Evolutionary conservation across 2,888 invertebrate genomes (phyloP).

Genomic region (Margaritifera margaritifera): DNA sequence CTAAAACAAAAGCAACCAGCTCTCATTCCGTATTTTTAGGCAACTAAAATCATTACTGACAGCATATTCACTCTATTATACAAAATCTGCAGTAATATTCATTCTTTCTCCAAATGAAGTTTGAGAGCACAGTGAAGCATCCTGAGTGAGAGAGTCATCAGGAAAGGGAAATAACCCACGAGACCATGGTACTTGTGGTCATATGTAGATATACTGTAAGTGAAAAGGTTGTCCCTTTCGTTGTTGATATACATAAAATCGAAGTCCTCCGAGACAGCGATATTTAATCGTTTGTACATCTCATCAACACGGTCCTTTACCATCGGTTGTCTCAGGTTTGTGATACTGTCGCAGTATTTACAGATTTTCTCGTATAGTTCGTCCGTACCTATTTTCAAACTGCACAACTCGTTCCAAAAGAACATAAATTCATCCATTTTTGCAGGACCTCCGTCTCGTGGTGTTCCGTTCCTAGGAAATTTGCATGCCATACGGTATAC

Average conservation of each 20-base stretch:
- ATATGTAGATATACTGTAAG: constrained; percentile 60
- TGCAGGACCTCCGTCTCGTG: constrained; percentile 42
- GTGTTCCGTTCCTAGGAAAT: constrained; percentile 52
- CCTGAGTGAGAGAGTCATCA: constrained; percentile 52
- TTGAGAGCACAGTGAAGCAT: constrained; percentile 57
- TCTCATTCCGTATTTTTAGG: too few relatives aligned
- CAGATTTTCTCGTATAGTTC: constrained; percentile 48
- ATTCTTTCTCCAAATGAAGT: constrained; percentile 55
- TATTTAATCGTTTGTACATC: constrained; percentile 48
- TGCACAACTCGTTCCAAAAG: constrained; percentile 56
- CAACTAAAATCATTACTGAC: too few relatives aligned
- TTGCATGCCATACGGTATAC: constrained; percentile 44
- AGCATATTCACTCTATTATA: too few relatives aligned
- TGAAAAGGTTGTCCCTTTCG: constrained; percentile 62
- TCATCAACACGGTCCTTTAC: constrained; percentile 56
- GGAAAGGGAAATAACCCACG: constrained; percentile 60
- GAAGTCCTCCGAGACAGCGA: constrained; percentile 51
- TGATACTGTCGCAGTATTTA: constrained; percentile 54
- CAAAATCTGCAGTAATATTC: neutral
- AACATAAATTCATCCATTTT: constrained; percentile 55
- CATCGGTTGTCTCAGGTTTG: constrained; percentile 56
- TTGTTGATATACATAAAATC: constrained; percentile 59
- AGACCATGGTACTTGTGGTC: constrained; percentile 61
- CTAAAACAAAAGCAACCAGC: too few relatives aligned
- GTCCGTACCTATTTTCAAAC: constrained; percentile 56